Conservation (phyloP, 2,113 vertebrate genomes). For the Phrynocephalus versicolor region DNA sequence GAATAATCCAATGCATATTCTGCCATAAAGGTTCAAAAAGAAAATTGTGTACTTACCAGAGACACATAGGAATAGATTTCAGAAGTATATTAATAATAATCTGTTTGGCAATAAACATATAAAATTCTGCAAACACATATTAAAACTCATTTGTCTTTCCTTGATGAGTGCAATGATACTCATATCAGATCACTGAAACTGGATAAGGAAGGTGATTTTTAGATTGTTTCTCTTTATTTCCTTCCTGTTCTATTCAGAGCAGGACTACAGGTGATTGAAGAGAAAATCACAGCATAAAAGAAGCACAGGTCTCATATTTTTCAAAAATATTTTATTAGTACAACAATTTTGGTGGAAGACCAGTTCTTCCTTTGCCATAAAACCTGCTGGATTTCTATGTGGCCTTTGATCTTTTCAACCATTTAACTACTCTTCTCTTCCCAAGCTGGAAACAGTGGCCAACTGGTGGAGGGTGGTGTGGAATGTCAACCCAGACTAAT, state of each 20-base stretch:
- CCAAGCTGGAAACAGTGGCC: background rate
- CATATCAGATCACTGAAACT: background rate
- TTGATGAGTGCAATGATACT: background rate
- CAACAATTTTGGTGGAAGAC: background rate
- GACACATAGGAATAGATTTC: background rate
- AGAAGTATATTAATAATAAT: background rate
- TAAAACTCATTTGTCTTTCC: conserved; percentile 20
- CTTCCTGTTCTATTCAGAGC: background rate
- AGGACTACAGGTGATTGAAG: background rate
- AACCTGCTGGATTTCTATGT: background rate
- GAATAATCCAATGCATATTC: conserved; percentile 24
- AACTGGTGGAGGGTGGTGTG: background rate
- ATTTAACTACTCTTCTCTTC: background rate
- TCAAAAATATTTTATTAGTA: background rate
- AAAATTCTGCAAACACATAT: background rate
- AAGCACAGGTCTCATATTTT: background rate
- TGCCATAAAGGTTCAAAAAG: background rate
- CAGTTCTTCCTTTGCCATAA: background rate
- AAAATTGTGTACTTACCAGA: background rate
- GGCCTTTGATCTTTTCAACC: background rate
- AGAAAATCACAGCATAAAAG: background rate
- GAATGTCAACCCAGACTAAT: background rate
- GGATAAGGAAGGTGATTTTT: background rate
- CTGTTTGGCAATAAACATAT: background rate
- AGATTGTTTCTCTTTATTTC: background rate